Base-by-base conservation (phyloP, 2,888 invertebrate genomes). In the Bembecia ichneumoniformis region DNA sequence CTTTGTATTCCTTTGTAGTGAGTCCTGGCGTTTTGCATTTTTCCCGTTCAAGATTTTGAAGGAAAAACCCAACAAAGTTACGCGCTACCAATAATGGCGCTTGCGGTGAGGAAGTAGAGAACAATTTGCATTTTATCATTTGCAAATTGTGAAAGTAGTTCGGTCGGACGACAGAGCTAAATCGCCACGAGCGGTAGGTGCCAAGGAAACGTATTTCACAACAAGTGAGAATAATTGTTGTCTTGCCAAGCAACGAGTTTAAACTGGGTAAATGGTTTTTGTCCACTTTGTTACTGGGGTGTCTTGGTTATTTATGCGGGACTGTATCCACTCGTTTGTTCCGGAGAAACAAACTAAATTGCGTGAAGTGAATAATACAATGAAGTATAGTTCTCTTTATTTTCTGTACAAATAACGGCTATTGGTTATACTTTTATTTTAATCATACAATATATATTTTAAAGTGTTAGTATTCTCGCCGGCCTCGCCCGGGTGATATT, bases 191-290 rank as follows among this genome's bases (percentile, higher is more conserved):
- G 73, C 69, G 68, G 74, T 74, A 74, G 79, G 77, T 76, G 77
- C 75, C 74, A 76, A 72, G 82, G 71, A 81, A 83, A 83, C 78
- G 77, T 77, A 82, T 84, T 75, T 74, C 73, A 70, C 79, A 72
- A 77, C 80, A 78, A 82, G 79, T 77, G 79, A 81, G 82, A 84
- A 77, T 82, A 79, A 84, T 82, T 68, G 81, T 71, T 72, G 78
- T 74, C 77, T 76, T 63, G 40, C 40, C 40, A 40, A 14, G 28
- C 13, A 40, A 40, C 40, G 40, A 40, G 40, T 40, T 40, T 40
- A 11, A 40, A 40, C 40, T 40, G 13, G 40, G 40, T 44, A 44
- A 44, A 17, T 17, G 44, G 44, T 44, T 44, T 44, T 44, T 44
- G 44, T 44, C 44, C 40, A 40, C 40, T 40, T 40, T 40, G 40